Conservation (phyloP, 1,140 invertebrate genomes). For the Nixonia krombeini region DNA sequence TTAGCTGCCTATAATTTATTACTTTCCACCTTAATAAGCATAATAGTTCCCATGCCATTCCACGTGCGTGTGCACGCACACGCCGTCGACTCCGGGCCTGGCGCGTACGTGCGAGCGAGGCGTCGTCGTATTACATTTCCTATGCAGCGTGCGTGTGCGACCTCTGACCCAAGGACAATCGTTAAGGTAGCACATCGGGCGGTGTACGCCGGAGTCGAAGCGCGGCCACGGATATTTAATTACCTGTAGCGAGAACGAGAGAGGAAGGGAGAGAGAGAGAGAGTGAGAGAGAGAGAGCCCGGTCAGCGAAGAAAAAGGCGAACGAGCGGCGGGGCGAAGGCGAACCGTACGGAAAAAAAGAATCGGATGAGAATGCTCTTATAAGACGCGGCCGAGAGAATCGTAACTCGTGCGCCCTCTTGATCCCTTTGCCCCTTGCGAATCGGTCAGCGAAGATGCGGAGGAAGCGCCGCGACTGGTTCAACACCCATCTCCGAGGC, state of each 20-base stretch:
- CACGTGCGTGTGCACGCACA: constrained; percentile 37
- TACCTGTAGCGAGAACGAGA: constrained; percentile 51
- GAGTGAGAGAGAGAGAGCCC: constrained; percentile 14
- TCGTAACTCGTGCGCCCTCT: constrained; percentile 40
- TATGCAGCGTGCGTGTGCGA: constrained; percentile 53
- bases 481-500: constrained; percentile 30
- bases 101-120: constrained; percentile 15
- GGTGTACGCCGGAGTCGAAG: constrained; percentile 40
- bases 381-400: constrained; percentile 39
- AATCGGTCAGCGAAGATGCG: constrained; percentile 11
- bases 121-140: constrained; percentile 55
- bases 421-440: constrained; percentile 21
- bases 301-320: constrained; percentile 30
- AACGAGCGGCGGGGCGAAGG: constrained; percentile 9
- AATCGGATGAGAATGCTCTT: constrained; percentile 34
- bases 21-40: constrained; percentile 72
- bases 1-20: constrained; percentile 70
- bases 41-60: constrained; percentile 67
- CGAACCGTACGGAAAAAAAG: constrained; percentile 25
- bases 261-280: constrained; percentile 15
- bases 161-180: constrained; percentile 69
- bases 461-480: constrained; percentile 33
- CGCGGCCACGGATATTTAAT: constrained; percentile 68
- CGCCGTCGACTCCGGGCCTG: no score
- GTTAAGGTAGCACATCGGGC: constrained; percentile 67